Evolutionary conservation across 2,113 vertebrate genomes (phyloP), one percentile per base, ranked within the genome.

Genomic region (Oryzias celebensis): DNA sequence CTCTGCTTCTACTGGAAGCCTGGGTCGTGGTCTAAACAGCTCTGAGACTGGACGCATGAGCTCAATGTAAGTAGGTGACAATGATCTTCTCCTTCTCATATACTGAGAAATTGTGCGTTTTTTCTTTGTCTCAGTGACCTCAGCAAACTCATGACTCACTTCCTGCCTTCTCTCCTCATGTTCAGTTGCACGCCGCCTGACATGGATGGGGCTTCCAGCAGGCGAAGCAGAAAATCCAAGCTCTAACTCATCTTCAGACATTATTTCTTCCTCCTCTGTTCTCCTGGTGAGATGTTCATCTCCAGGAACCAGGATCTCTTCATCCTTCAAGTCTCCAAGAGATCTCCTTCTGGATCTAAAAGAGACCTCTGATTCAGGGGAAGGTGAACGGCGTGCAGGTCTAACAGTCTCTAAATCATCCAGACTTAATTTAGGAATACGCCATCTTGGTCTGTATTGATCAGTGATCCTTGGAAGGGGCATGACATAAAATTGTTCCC

Each of bases 401-500:
- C 97, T 94, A 73, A 99, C 95, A 18, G 87, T 97, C 85, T 99
- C 97, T 48, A 99, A 90, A 77, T 99, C 97, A 0, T 99, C 97
- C 87, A 95, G 93, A 44, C 94, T 93, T 62, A 96, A 78, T 83
- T 96, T 95, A 66, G 97, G 96, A 86, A 99, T 96, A 43, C 95
- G 94, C 96, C 96, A 99, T 58, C 90, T 95, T 54, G 97, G 97
- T 65, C 94, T 95, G 80, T 98, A 99, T 62, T 99, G 97, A 85
- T 99, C 97, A 8, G 96, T 92, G 69, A 99, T 94, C 73, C 97
- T 94, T n/a, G 97, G 97, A 23, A 99, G 92, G 45, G 97, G 97
- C 93, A 96, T 93, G 43, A 98, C 95, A 0, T 99, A 99, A 86
- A 99, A 99, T 80, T 99, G 97, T 58, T 99, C 97, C 97, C 97